Conservation (phyloP, 2,797 vertebrate genomes). For the Centroberyx gerrardi region DNA sequence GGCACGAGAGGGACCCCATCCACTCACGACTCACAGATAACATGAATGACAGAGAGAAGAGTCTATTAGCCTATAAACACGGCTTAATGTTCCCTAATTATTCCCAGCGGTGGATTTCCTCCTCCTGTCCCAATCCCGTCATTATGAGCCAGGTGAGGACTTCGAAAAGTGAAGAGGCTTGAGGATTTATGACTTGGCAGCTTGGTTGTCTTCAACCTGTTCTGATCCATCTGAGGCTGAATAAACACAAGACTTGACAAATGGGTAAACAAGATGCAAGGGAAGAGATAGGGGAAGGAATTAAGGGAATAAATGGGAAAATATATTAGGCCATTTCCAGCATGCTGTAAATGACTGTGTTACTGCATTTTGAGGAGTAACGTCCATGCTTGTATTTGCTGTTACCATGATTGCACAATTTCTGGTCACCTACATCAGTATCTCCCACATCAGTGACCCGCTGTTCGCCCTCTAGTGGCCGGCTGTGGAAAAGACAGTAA, state of each 20-base stretch:
- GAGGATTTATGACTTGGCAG: neutral
- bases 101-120: neutral
- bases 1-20: constrained; percentile 40
- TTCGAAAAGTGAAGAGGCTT: neutral
- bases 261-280: neutral
- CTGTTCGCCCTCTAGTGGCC: constrained; percentile 74
- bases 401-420: too few species aligned
- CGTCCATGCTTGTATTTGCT: too few species aligned
- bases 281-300: neutral
- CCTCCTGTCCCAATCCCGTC: neutral
- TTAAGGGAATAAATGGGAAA: constrained; percentile 4
- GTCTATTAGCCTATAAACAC: constrained; percentile 38
- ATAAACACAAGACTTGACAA: neutral
- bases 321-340: neutral
- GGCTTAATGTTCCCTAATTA: neutral
- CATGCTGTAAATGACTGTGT: too few species aligned
- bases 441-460: constrained; percentile 19
- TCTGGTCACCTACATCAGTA: too few species aligned
- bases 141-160: neutral
- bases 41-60: constrained; percentile 39
- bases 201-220: neutral
- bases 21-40: constrained; percentile 35
- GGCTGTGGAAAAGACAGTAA: constrained; percentile 39
- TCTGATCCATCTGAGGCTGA: constrained; percentile 6
- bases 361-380: too few species aligned